Evolutionary conservation across 2,113 vertebrate species (phyloP).

Genomic region (Colistium nudipinnis): DNA sequence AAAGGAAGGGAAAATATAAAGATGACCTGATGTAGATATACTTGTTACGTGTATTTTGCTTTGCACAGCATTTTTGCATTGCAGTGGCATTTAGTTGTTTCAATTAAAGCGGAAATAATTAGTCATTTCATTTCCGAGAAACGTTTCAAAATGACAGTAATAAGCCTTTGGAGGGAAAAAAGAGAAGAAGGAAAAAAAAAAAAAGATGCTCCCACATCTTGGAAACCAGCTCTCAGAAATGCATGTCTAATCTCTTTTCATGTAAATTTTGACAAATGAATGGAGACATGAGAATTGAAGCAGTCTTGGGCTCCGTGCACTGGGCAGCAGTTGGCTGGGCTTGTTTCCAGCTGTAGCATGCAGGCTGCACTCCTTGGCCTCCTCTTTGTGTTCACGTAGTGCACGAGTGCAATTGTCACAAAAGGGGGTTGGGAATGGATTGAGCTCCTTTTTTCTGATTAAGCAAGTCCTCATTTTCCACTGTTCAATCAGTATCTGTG

Average conservation of each 20-base stretch:
- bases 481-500: conserved; percentile 34
- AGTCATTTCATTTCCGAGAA: neutral
- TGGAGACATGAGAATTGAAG: conserved; percentile 41
- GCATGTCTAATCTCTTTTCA: conserved; percentile 41
- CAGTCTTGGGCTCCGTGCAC: conserved; percentile 22
- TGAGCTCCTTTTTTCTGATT: conserved; percentile 27
- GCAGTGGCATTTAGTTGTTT: no score
- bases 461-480: conserved; percentile 37
- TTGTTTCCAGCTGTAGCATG: conserved; percentile 61
- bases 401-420: conserved; percentile 38
- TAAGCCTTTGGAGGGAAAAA: neutral
- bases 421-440: conserved; percentile 19
- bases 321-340: conserved; percentile 51
- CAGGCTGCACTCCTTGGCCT: conserved; percentile 22
- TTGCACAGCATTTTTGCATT: neutral
- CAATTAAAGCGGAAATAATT: neutral
- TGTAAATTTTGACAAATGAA: conserved; percentile 49
- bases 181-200: neutral
- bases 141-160: conserved; percentile 4
- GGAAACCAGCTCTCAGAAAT: conserved; percentile 30
- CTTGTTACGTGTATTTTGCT: neutral
- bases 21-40: neutral
- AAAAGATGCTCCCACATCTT: neutral
- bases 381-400: conserved; percentile 31
- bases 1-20: neutral